Conservation (phyloP, 2,113 vertebrate species). For the Tinamus guttatus region DNA sequence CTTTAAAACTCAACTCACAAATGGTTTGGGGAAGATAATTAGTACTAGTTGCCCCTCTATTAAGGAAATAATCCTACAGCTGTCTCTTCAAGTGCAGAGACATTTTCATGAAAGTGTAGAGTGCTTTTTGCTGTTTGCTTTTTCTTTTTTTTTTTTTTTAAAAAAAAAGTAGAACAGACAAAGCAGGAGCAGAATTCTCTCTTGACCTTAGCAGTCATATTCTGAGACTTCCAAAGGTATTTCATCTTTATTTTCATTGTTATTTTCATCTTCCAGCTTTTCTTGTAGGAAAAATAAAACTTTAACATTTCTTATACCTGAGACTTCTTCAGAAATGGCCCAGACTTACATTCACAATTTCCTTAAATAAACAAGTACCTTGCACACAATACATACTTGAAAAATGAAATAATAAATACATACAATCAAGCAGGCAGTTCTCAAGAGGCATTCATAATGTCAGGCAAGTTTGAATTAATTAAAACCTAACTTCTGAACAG, state of each 20-base stretch:
- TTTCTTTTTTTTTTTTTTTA: too few species aligned
- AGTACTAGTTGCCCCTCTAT: background rate
- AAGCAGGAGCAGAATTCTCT: background rate
- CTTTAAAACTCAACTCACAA: background rate
- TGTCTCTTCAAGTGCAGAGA: background rate
- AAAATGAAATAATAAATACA: background rate
- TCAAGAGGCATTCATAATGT: background rate
- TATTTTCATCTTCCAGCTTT: background rate
- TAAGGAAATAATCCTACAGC: background rate
- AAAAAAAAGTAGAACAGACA: background rate
- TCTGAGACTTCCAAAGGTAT: background rate
- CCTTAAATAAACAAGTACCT: background rate
- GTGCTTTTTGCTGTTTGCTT: too few species aligned
- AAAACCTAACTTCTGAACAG: conserved; percentile 20
- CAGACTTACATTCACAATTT: background rate
- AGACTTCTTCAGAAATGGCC: background rate
- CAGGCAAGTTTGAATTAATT: conserved; percentile 16
- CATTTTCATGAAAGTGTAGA: too few species aligned
- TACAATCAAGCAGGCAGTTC: background rate
- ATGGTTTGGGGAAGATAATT: background rate
- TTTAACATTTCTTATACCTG: background rate
- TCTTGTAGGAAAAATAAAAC: background rate
- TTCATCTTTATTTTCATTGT: background rate
- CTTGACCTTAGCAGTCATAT: background rate
- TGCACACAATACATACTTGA: background rate